phyloP scores from a whole-genome alignment of 1,140 invertebrate species.

The Brachionus angularis region DNA sequence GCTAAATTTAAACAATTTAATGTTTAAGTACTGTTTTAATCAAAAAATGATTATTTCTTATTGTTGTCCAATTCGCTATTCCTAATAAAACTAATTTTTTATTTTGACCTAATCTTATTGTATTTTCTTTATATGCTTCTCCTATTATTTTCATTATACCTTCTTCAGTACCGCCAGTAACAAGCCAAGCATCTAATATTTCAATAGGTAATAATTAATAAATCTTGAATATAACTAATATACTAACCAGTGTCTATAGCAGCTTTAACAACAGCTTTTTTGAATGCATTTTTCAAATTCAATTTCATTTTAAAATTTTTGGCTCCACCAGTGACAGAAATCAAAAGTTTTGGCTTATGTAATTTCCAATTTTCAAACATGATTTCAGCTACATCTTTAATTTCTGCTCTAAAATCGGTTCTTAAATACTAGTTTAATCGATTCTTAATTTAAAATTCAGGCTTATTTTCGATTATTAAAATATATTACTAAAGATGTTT shows the following conservation, averaged over 20 bases:
- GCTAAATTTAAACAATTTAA: too few relatives aligned
- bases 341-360: slow-evolving; percentile 55
- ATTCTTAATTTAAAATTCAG: too few relatives aligned
- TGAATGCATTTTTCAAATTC: slow-evolving; percentile 11
- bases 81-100: slow-evolving; percentile 47
- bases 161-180: slow-evolving; percentile 58
- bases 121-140: slow-evolving; percentile 57
- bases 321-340: slow-evolving; percentile 60
- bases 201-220: neutral
- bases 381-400: neutral
- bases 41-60: slow-evolving; percentile 45
- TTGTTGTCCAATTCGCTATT: slow-evolving; percentile 57
- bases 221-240: slow-evolving; percentile 7
- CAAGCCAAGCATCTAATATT: slow-evolving; percentile 57
- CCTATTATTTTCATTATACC: slow-evolving; percentile 61
- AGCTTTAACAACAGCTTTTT: slow-evolving; percentile 9
- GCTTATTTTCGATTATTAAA: too few relatives aligned
- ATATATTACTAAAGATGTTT: too few relatives aligned
- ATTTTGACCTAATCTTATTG: neutral
- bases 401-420: neutral
- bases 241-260: slow-evolving; percentile 5
- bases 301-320: slow-evolving; percentile 47
- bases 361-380: slow-evolving; percentile 14
- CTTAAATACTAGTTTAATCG: slow-evolving; percentile 23
- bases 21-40: neutral